Base-by-base conservation (phyloP, 2,113 vertebrate genomes). In the Empidonax traillii region DNA sequence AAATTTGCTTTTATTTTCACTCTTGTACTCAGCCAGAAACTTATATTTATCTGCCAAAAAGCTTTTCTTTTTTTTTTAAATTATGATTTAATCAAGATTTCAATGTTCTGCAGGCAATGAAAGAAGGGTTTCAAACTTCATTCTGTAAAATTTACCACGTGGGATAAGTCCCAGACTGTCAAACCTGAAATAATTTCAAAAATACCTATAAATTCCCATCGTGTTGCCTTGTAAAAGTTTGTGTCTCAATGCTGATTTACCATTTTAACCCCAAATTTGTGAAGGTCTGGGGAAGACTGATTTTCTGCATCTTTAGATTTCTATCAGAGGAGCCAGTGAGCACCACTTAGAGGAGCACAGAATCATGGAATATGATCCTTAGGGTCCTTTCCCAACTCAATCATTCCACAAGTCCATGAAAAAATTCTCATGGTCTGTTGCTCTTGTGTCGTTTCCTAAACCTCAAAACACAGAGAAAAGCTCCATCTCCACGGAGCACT, bases 161-260 rank as follows among this genome's bases (percentile, higher is more conserved):
- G 8, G 35, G 30, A 19, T 8, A 93, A 63, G 33, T 31, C n/a
- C 8, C 15, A 55, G 31, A 58, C 7, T 47, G 17, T 63, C 43
- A 78, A 71, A 63, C 4, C 10, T 61, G 39, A 52, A 85, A 74
- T 31, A 10, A 81, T 31, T 31, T 9, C 2, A 44, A 33, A 49
- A 49, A 19, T 1, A 5, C 0, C 19, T 21, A 0, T 3, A 18
- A 77, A 55, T 25, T 12, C 5, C 31, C 14, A 37, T 30, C 16
- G 7, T 37, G 35, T 9, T 53, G 28, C 43, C 33, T 30, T 58
- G 31, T 13, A 44, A 39, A 68, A 74, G 24, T 21, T 8, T 28
- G 30, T 33, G 31, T 12, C 12, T 71, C 30, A n/a, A 1, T 33
- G 39, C 14, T 31, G 31, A 89, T 22, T 5, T 71, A 23, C 21